These are phyloP conservation scores for Brachionus manjavacas DNA, from an alignment of 1,140 invertebrate species.

Conservation along the genomic window DNA sequence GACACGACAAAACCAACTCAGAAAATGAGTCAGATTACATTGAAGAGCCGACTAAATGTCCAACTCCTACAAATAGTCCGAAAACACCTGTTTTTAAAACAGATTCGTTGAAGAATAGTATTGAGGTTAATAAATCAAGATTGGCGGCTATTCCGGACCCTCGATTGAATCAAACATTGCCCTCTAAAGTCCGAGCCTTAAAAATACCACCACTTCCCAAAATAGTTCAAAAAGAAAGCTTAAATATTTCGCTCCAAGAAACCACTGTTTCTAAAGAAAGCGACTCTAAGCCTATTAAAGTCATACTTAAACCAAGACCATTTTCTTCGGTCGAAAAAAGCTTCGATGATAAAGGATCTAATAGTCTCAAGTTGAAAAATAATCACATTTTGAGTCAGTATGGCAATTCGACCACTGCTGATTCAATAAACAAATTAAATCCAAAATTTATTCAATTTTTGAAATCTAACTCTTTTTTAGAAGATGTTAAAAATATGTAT, in stretches of 20 bases:
- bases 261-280: neutral
- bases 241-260: neutral
- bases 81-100: neutral
- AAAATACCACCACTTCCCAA: neutral
- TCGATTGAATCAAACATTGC: neutral
- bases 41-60: neutral
- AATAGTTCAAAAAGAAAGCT: neutral
- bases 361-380: neutral
- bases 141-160: neutral
- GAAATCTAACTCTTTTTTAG: neutral
- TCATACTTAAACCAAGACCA: conserved; percentile 18
- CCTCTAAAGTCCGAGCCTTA: neutral
- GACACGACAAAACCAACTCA: neutral
- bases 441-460: neutral
- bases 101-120: neutral
- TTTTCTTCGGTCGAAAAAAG: neutral
- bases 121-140: neutral
- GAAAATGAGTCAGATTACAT: neutral
- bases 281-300: neutral
- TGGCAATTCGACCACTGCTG: neutral
- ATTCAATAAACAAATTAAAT: conserved; percentile 1
- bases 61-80: neutral
- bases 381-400: conserved; percentile 8
- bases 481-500: neutral
- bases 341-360: neutral